Percentiles rank a stretch among this genome's conserved stretches.
Evolutionary conservation across 2,797 vertebrate species (phyloP).

Genomic region (Halcyon badia): DNA sequence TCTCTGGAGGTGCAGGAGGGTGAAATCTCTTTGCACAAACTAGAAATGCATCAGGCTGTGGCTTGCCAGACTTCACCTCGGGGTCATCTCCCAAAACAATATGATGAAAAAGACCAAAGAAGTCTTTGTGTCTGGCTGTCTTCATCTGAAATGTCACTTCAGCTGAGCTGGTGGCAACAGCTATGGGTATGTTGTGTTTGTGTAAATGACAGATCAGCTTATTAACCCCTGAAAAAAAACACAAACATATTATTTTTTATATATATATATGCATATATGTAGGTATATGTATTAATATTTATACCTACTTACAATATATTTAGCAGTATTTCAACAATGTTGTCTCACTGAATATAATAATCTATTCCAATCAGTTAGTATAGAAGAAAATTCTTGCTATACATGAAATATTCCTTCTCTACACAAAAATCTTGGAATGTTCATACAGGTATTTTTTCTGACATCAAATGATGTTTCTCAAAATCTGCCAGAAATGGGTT

Average conservation of each 20-base stretch:
- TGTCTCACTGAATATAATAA: neutral
- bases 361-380: neutral
- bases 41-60: conserved; percentile 88
- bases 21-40: conserved; percentile 87
- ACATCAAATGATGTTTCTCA: neutral
- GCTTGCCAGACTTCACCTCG: conserved; percentile 87
- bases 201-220: conserved; percentile 86
- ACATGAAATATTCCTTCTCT: neutral
- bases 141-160: conserved; percentile 83
- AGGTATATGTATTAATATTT: neutral
- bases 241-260: neutral
- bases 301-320: neutral
- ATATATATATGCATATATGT: neutral
- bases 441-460: neutral
- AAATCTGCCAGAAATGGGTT: neutral
- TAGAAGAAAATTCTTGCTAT: neutral
- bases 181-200: conserved; percentile 84
- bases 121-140: conserved; percentile 83
- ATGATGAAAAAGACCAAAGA: conserved; percentile 89
- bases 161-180: conserved; percentile 89
- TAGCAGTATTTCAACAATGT: neutral
- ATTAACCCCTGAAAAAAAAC: conserved; percentile 83
- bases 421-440: neutral
- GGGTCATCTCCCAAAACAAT: conserved; percentile 91
- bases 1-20: conserved; percentile 78